Evolutionary conservation across 1,140 invertebrate species (phyloP), one percentile per base, ranked within the genome.

Genomic region (Aphaenogaster floridana): DNA sequence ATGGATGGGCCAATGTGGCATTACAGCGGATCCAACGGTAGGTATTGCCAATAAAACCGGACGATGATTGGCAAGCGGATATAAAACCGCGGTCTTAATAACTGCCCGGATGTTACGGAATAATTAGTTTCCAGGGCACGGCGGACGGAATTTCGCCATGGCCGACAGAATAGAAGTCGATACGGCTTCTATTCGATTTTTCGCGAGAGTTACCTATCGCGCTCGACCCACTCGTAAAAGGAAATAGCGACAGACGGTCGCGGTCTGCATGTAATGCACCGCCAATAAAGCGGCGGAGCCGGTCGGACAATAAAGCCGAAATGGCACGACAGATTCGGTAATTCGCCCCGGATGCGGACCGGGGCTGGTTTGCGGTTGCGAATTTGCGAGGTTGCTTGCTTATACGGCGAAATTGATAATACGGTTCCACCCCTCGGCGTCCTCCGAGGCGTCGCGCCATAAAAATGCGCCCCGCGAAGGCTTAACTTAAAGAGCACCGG

Each of bases 391-490:
- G 48, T 28, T 9, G 66, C 36, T 83, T 61, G 69, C 69, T 84
- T 84, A 84, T 76, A 13, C 57, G 28, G 54, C 80, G 54, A 84
- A 84, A 84, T 84, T 84, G 71, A 84, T 84, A 84, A 84, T 76
- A 50, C 21, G 17, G 6, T 48, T 28, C 69, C 39, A 21, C 13
- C 9, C 36, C 57, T 28, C 42, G 11, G 9, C n/a, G n/a, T 48
- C 45, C 42, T 36, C 42, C 69, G 13, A 36, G 34, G 36, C 52
- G 13, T 34, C 66, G 42, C 69, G 52, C 9, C 28, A 84, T 84
- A 74, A 78, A 84, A 61, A 57, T 54, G 66, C 54, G 42, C 39
- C 78, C 5, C 45, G 52, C 54, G 69, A 36, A 76, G 80, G 69
- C 76, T 84, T 84, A 84, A 39, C 72, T 74, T 84, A 84, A 84